Percentiles rank a stretch among this genome's conserved stretches.
Conservation (phyloP, 2,888 invertebrate species). For the Oasisia sp. region DNA sequence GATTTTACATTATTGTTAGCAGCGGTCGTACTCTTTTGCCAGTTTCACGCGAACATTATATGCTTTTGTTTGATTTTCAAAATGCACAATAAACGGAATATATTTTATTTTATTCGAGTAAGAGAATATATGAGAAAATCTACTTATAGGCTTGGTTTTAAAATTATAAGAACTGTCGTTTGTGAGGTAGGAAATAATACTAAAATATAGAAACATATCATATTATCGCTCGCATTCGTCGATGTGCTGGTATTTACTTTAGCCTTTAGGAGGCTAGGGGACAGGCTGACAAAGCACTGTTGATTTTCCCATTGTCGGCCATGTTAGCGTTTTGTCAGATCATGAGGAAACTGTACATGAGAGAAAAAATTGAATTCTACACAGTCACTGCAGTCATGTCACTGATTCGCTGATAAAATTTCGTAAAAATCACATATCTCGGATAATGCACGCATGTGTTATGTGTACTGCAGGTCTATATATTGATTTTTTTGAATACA, state of each 20-base stretch:
- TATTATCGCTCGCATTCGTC: neutral
- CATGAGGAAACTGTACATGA: too few relatives aligned
- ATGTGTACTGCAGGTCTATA: too few relatives aligned
- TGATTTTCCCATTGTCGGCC: too few relatives aligned
- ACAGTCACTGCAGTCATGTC: too few relatives aligned
- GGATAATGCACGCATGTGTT: too few relatives aligned
- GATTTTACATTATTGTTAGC: neutral
- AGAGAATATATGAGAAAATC: neutral
- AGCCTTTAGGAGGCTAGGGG: too few relatives aligned
- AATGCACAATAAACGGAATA: neutral
- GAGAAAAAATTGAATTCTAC: too few relatives aligned
- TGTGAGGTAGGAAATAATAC: neutral
- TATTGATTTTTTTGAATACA: too few relatives aligned
- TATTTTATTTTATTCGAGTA: neutral
- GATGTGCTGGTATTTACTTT: neutral
- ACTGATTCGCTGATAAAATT: too few relatives aligned
- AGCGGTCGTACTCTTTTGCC: neutral
- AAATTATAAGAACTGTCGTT: slow-evolving; percentile 10
- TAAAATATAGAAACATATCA: neutral
- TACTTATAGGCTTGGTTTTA: neutral
- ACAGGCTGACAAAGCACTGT: too few relatives aligned
- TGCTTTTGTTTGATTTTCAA: neutral
- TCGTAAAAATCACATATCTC: too few relatives aligned
- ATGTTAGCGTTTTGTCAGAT: too few relatives aligned
- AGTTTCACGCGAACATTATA: neutral